Base-by-base conservation (phyloP, 92 coral and sea anemone species). In the Umimayanthus chanpuru region DNA sequence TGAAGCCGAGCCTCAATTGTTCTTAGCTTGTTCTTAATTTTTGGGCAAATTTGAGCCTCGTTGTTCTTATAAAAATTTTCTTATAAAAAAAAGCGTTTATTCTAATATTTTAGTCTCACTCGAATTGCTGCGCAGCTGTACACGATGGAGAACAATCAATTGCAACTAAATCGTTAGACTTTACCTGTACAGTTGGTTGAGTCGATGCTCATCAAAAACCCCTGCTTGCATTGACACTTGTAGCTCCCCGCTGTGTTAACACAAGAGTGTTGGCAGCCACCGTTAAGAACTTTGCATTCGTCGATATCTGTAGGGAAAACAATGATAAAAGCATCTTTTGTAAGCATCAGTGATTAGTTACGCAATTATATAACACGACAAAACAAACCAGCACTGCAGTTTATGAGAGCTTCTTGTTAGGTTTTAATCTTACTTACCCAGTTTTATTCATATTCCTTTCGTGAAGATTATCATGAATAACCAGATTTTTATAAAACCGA, bases 201-300 rank as follows among this genome's bases (percentile, higher is more conserved):
- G 41, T 73, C 77, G 77, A 20, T 6, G 77, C 36, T 38, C 44
- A 28, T 25, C 25, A 73, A 26, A 38, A 32, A 73, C 12, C 77
- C 77, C 41, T 32, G 77, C 43, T 73, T 73, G 11, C 77, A 73
- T 7, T 29, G 21, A 11, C 77, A 73, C 41, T 6, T 29, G 41
- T 29, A 73, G n/a, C 77, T 73, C n/a, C 77, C 77, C 20, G 44
- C 40, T 73, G 77, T 73, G 26, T 73, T 73, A 26, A 73, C 77
- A 28, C 77, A 73, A 73, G 77, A 73, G 23, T 73, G 77, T 32
- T 32, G 77, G 77, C 77, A 73, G 2, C 40, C 77, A 73, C 40
- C 40, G 20, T 73, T 73, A 73, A 14, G 38, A 29, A 73, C 18
- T 73, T 73, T 21, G 23, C 77, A 73, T 32, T 73, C 77, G 77